Evolutionary conservation across 1,140 invertebrate species (phyloP).

Genomic region (Brachionus paranguensis): DNA sequence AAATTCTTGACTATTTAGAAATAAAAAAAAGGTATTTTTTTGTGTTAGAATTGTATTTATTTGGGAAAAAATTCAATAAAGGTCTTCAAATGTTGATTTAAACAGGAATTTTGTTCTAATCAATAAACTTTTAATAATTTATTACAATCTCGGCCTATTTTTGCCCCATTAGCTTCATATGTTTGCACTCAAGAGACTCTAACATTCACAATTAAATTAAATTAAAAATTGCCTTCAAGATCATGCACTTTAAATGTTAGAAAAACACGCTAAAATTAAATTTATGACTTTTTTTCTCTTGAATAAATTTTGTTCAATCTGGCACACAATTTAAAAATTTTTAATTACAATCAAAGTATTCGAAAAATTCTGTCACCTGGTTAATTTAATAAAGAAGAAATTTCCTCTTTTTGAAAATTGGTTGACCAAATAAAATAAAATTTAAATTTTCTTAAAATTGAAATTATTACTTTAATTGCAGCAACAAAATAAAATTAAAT

Average conservation of each 20-base stretch:
- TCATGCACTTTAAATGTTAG: background rate
- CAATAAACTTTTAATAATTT: background rate
- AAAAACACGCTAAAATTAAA: background rate
- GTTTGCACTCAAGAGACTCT: background rate
- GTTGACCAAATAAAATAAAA: background rate
- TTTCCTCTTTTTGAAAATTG: background rate
- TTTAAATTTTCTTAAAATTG: background rate
- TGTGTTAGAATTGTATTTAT: background rate
- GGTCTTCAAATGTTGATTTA: background rate
- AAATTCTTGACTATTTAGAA: background rate
- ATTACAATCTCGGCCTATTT: background rate
- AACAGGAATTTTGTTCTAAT: background rate
- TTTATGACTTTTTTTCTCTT: too few species aligned
- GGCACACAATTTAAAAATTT: too few species aligned
- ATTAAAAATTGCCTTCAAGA: background rate
- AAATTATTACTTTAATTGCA: background rate
- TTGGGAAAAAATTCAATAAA: background rate
- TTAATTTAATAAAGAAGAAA: background rate
- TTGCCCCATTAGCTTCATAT: background rate
- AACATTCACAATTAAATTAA: background rate
- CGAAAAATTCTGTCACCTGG: too few species aligned
- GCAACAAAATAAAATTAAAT: background rate
- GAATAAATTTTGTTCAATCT: too few species aligned
- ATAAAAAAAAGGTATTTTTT: background rate
- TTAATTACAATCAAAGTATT: too few species aligned